Evolutionary conservation across 2,888 invertebrate genomes (phyloP).

Genomic region (Hermaeophaga mercurialis): DNA sequence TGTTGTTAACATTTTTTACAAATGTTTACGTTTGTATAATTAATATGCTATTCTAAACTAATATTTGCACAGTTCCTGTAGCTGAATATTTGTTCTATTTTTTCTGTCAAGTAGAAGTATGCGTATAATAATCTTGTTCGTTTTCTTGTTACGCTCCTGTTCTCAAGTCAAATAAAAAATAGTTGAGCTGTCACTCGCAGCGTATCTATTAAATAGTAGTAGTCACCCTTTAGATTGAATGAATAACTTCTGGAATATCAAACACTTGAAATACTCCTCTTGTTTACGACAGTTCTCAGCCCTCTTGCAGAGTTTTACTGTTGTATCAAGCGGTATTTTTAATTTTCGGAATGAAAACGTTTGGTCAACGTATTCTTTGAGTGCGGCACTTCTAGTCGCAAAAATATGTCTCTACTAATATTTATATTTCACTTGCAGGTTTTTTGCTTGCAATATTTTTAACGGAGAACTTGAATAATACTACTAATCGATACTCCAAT

Average conservation of each 20-base stretch:
- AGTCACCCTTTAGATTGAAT: constrained; percentile 27
- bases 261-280: constrained; percentile 24
- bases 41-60: too few relatives aligned
- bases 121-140: too few relatives aligned
- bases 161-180: constrained; percentile 22
- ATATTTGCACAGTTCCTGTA: too few relatives aligned
- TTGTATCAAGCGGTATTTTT: constrained; percentile 13
- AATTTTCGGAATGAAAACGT: constrained; percentile 22
- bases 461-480: too few relatives aligned
- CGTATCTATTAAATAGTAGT: constrained; percentile 27
- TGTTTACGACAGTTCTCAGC: constrained; percentile 24
- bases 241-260: constrained; percentile 28
- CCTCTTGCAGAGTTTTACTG: constrained; percentile 11
- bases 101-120: too few relatives aligned
- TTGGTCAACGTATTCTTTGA: constrained; percentile 22
- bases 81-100: too few relatives aligned
- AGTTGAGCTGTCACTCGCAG: constrained; percentile 25
- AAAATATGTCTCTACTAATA: not conserved
- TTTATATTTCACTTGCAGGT: not conserved
- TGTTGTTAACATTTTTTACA: too few relatives aligned
- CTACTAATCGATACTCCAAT: too few relatives aligned
- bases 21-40: too few relatives aligned
- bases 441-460: too few relatives aligned
- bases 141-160: too few relatives aligned
- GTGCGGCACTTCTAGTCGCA: not conserved